Conservation (phyloP, 2,888 invertebrate genomes). For the Cabera pusaria region DNA sequence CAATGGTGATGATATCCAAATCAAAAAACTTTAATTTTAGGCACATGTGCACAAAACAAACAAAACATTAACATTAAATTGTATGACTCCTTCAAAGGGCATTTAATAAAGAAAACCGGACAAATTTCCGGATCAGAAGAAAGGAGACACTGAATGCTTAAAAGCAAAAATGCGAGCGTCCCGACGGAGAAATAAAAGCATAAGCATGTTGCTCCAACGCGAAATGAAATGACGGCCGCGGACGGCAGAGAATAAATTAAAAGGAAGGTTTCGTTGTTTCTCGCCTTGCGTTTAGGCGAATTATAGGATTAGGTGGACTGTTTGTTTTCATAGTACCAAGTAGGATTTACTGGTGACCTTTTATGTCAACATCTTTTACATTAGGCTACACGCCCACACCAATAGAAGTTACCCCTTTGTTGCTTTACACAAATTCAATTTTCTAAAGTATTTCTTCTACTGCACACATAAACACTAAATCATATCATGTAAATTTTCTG, state of each 20-base stretch:
- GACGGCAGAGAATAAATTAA: constrained; percentile 68
- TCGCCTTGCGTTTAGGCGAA: constrained; percentile 40
- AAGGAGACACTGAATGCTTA: constrained; percentile 33
- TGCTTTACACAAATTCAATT: too few species aligned
- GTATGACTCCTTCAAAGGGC: constrained; percentile 5
- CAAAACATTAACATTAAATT: too few species aligned
- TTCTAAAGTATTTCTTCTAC: too few species aligned
- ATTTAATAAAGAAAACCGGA: constrained; percentile 30
- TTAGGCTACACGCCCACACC: too few species aligned
- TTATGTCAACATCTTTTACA: too few species aligned
- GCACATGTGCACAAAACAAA: too few species aligned
- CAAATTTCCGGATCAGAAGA: constrained; percentile 33
- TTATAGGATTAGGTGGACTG: constrained; percentile 21
- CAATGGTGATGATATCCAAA: too few species aligned
- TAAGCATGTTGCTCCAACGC: constrained; percentile 65
- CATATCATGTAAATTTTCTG: too few species aligned
- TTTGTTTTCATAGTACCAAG: constrained; percentile 4
- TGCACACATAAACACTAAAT: too few species aligned
- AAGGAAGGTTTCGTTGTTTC: constrained; percentile 63
- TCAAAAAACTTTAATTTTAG: background rate
- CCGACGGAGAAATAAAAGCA: constrained; percentile 62
- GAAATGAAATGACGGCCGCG: constrained; percentile 66
- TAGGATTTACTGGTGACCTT: too few species aligned
- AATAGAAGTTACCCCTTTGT: too few species aligned
- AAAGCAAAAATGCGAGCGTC: constrained; percentile 37